Base-by-base conservation (phyloP, 2,113 vertebrate species). In the Syrrhaptes paradoxus region DNA sequence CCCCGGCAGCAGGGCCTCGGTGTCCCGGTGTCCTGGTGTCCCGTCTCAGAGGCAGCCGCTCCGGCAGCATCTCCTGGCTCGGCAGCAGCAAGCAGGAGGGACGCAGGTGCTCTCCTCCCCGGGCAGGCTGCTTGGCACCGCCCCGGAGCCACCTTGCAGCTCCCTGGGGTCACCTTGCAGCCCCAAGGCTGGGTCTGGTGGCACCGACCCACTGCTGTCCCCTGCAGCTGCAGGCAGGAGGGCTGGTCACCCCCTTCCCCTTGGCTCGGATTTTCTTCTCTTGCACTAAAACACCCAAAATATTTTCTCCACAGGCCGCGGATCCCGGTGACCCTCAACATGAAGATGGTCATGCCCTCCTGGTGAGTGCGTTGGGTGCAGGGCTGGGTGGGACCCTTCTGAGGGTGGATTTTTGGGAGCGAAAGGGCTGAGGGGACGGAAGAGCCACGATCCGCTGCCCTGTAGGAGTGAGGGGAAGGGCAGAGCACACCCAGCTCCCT, bases 311-410 rank as follows among this genome's bases (percentile, higher is more conserved):
- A 8, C 96, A 99, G 99, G 95, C 99, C 99, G 31, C 95, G 97
- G 85, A 99, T 99, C 86, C 99, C 99, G 0, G 99, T 99, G 96
- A 99, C 99, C 49, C 99, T 99, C 86, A 99, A 99, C 98, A 98
- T 99, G 99, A 99, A 98, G 97, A 97, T 98, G 98, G 97, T 97
- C 34, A 99, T 99, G 99, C 99, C 99, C 8, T 99, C 99, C 43
- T 99, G 99, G 99, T 99, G 95, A 99, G 98, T 98, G 48, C 55
- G 55, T 14, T 31, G 57, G n/a, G 75, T 4, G 18, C 32, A 48
- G 84, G 58, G 38, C 8, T 17, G 71, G 46, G 31, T 58, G 57
- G 74, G 48, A 51, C 19, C 38, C 4, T 87, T 49, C 1, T 29
- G 31, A 19, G 87, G 58, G 4, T 20, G 7, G n/a, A 5, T 73